These are phyloP conservation scores for Pseudorasbora parva DNA, from an alignment of 2,113 vertebrate genomes.

Conservation along the genomic window DNA sequence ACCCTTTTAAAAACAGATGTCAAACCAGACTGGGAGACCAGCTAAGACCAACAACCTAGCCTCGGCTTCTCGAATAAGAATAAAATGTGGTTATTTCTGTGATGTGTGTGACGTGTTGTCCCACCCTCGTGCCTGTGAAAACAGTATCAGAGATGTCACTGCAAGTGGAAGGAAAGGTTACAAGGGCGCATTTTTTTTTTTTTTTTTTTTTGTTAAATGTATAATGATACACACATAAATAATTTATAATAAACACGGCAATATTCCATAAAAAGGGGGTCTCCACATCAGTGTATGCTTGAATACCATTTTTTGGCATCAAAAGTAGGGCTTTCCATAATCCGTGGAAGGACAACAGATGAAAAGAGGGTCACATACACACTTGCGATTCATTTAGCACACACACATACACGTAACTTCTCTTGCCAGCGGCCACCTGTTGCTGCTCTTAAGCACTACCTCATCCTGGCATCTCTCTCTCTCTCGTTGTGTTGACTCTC, in stretches of 20 bases:
- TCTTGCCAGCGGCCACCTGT: slow-evolving; percentile 77
- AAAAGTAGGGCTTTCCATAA: not conserved
- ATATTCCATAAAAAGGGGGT: not conserved
- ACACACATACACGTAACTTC: slow-evolving; percentile 65
- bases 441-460: slow-evolving; percentile 73
- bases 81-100: too few species aligned
- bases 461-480: slow-evolving; percentile 58
- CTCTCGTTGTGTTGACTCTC: slow-evolving; percentile 31
- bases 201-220: too few species aligned
- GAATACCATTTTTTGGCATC: not conserved
- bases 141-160: too few species aligned
- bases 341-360: slow-evolving; percentile 69
- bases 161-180: too few species aligned
- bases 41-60: not conserved
- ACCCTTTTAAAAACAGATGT: not conserved
- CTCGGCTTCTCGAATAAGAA: too few species aligned
- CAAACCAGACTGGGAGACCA: not conserved
- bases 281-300: not conserved
- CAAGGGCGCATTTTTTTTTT: too few species aligned
- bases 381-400: slow-evolving; percentile 69
- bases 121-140: too few species aligned
- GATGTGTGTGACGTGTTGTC: too few species aligned
- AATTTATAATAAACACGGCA: too few species aligned
- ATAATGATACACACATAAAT: too few species aligned
- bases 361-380: slow-evolving; percentile 76